A percentile compares a stretch with the other conserved stretches of the same genome.
Evolutionary conservation across 2,797 vertebrate genomes (phyloP).

Genomic region (Cyclura pinguis): DNA sequence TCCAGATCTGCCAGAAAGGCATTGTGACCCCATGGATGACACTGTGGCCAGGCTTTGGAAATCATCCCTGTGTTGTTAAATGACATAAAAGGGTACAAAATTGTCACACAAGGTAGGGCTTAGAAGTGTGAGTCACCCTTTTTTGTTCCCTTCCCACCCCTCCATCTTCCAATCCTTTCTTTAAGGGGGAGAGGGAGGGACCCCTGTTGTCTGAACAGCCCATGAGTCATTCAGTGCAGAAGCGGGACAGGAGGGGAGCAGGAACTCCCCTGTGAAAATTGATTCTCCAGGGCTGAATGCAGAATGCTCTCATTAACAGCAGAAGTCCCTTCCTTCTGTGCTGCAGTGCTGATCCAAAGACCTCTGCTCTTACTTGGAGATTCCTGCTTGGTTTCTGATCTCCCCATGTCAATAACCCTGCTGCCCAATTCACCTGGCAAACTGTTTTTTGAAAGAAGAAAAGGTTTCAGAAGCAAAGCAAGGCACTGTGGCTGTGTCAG

Average conservation of each 20-base stretch:
- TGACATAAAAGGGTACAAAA: neutral
- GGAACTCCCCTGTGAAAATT: neutral
- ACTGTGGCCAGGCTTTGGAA: conserved; percentile 40
- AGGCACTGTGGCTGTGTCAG: too few relatives aligned
- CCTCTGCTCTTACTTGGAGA: neutral
- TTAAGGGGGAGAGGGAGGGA: neutral
- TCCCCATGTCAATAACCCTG: neutral
- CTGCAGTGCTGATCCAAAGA: neutral
- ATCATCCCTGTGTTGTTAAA: conserved; percentile 23
- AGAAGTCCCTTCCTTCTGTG: conserved; percentile 30
- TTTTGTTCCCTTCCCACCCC: neutral
- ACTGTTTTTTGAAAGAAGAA: neutral
- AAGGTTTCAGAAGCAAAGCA: neutral
- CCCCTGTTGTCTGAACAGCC: conserved; percentile 10
- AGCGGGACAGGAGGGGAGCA: too few relatives aligned
- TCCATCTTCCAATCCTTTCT: conserved; percentile 12
- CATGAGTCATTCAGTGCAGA: conserved; percentile 12
- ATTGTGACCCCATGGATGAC: neutral
- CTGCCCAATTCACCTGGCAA: neutral
- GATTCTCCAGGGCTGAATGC: conserved; percentile 4
- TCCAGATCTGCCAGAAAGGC: neutral
- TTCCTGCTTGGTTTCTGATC: too few relatives aligned
- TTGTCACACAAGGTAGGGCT: neutral
- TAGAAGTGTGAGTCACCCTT: neutral
- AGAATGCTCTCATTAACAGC: conserved; percentile 32